Percentiles rank a stretch among this genome's conserved stretches.
These are phyloP conservation scores for Notolepis coatsorum DNA, from an alignment of 2,797 vertebrate genomes.

Conservation along the genomic window DNA sequence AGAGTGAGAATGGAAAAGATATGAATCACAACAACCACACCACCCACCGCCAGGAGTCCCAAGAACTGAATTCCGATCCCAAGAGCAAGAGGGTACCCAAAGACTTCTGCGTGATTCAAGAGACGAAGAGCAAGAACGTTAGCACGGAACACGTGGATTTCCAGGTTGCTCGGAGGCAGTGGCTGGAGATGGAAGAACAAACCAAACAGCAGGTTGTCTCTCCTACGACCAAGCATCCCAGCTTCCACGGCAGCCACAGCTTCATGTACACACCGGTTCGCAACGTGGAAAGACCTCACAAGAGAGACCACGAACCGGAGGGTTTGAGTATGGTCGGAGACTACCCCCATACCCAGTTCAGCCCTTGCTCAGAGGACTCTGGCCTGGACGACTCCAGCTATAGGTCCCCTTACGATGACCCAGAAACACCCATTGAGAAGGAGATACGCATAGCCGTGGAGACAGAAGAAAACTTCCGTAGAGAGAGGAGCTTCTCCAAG, in stretches of 20 bases:
- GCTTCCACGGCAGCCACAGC: slow-evolving; percentile 78
- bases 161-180: slow-evolving; percentile 82
- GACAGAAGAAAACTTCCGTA: slow-evolving; percentile 76
- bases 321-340: slow-evolving; percentile 71
- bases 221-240: slow-evolving; percentile 68
- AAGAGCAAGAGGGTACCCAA: slow-evolving; percentile 79
- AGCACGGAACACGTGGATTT: slow-evolving; percentile 86
- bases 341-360: slow-evolving; percentile 78
- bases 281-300: slow-evolving; percentile 78
- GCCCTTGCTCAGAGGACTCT: slow-evolving; percentile 84
- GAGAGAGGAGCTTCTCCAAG: slow-evolving; percentile 74
- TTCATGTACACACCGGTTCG: slow-evolving; percentile 86
- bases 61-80: slow-evolving; percentile 50
- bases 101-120: slow-evolving; percentile 86
- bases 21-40: slow-evolving; percentile 45
- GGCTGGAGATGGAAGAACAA: slow-evolving; percentile 84
- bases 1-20: slow-evolving; percentile 73
- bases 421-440: slow-evolving; percentile 79
- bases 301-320: slow-evolving; percentile 73
- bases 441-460: slow-evolving; percentile 80
- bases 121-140: slow-evolving; percentile 84
- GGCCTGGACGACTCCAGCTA: slow-evolving; percentile 83
- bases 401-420: slow-evolving; percentile 78
- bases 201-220: slow-evolving; percentile 73
- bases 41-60: slow-evolving; percentile 30